Percentiles rank a stretch among this genome's conserved stretches.
Evolutionary conservation across 2,888 invertebrate species (phyloP).

Genomic region (Xanthia icteritia): DNA sequence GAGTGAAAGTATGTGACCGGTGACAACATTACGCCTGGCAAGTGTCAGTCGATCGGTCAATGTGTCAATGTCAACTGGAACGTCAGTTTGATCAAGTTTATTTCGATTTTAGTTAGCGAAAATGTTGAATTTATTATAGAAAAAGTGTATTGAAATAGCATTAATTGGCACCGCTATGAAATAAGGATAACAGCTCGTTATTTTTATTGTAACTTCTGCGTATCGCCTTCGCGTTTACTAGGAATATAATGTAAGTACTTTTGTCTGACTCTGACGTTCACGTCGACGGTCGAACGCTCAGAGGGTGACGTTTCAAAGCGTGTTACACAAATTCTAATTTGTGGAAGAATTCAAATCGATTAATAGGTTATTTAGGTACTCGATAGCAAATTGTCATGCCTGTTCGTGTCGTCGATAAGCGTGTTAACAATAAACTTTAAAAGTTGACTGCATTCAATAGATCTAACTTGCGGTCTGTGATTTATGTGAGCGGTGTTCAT

Average conservation of each 20-base stretch:
- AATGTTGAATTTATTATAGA: conserved; percentile 54
- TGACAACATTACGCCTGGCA: conserved; percentile 15
- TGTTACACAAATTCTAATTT: conserved; percentile 63
- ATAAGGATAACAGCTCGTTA: conserved; percentile 49
- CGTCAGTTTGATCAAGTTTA: conserved; percentile 51
- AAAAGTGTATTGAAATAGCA: conserved; percentile 35
- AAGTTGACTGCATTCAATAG: conserved; percentile 10
- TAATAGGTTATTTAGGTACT: conserved; percentile 50
- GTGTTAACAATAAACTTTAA: conserved; percentile 17
- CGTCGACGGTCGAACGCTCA: conserved; percentile 59
- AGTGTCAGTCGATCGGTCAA: background rate
- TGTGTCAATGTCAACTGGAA: conserved; percentile 51
- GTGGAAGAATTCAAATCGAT: conserved; percentile 54
- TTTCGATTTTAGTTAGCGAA: conserved; percentile 49
- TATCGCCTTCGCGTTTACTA: conserved; percentile 31
- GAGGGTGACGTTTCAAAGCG: conserved; percentile 77
- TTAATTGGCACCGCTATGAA: conserved; percentile 58
- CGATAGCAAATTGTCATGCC: conserved; percentile 40
- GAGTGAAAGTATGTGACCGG: conserved; percentile 19
- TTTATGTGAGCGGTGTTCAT: conserved; percentile 32
- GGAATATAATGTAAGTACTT: conserved; percentile 68
- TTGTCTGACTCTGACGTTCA: conserved; percentile 68
- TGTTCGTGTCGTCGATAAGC: conserved; percentile 19
- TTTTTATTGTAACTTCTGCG: conserved; percentile 37
- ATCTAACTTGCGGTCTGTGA: conserved; percentile 14